Percentiles rank a stretch among this genome's conserved stretches.
Evolutionary conservation across 1,140 invertebrate genomes (phyloP).

Genomic region (Anoplophora glabripennis): DNA sequence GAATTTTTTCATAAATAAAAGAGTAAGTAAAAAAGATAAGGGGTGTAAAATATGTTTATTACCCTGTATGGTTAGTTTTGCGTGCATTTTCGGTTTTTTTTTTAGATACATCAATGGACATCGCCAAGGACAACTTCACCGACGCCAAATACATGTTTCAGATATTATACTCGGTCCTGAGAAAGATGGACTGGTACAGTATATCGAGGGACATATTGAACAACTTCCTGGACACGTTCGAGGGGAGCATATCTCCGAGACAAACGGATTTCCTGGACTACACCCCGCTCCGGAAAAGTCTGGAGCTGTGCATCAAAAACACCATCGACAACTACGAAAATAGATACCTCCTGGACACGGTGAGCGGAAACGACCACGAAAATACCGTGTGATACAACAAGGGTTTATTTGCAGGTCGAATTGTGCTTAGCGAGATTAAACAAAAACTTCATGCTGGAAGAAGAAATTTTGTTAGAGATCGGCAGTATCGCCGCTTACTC

Average conservation of each 20-base stretch:
- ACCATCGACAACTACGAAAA: conserved; percentile 48
- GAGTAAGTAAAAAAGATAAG: no score
- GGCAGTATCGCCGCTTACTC: conserved; percentile 53
- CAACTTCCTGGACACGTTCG: conserved; percentile 52
- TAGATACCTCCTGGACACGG: conserved; percentile 46
- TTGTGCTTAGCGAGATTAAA: no score
- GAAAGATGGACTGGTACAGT: conserved; percentile 52
- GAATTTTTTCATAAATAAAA: no score
- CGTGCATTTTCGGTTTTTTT: neutral
- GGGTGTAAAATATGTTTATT: no score
- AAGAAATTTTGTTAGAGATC: conserved; percentile 51
- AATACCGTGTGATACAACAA: no score
- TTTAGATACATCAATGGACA: conserved; percentile 7
- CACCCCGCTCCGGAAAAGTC: conserved; percentile 32
- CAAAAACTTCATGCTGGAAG: conserved; percentile 24
- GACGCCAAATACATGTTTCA: conserved; percentile 41
- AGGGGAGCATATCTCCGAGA: conserved; percentile 46
- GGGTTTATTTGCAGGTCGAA: no score
- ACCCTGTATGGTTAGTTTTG: no score
- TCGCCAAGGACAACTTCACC: neutral
- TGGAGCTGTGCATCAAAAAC: conserved; percentile 51
- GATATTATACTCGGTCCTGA: conserved; percentile 52
- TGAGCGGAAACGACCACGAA: conserved; percentile 44
- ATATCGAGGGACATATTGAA: conserved; percentile 47
- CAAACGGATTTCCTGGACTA: conserved; percentile 27